These are phyloP conservation scores for Hydrocynus forskahlii DNA, from an alignment of 2,797 vertebrate species.

Conservation along the genomic window DNA sequence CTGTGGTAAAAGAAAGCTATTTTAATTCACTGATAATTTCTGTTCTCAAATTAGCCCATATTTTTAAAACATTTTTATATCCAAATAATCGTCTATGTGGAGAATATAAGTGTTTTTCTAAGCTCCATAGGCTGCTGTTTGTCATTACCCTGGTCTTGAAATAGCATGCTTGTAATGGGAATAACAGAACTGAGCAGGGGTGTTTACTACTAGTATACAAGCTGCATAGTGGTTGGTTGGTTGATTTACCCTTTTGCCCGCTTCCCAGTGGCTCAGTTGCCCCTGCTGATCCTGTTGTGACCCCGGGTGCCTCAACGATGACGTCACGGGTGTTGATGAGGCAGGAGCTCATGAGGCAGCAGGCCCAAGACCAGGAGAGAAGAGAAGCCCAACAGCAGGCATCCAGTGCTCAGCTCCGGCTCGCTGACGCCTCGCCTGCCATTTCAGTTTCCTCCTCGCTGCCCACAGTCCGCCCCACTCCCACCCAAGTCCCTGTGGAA, in stretches of 20 bases:
- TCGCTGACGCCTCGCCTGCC: slow-evolving; percentile 73
- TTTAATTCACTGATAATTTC: not conserved
- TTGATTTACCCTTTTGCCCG: slow-evolving; percentile 10
- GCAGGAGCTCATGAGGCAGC: slow-evolving; percentile 90
- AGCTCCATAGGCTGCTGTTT: not conserved
- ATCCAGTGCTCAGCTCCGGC: slow-evolving; percentile 66
- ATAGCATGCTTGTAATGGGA: not conserved
- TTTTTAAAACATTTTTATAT: not conserved
- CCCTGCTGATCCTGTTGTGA: slow-evolving; percentile 44
- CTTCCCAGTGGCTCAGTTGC: slow-evolving; percentile 54
- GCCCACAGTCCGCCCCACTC: slow-evolving; percentile 64
- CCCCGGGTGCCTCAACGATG: slow-evolving; percentile 57
- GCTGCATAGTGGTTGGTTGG: slow-evolving; percentile 1
- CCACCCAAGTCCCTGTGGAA: slow-evolving; percentile 88
- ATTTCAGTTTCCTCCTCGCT: slow-evolving; percentile 74
- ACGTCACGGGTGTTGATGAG: slow-evolving; percentile 80
- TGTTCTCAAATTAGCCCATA: not conserved
- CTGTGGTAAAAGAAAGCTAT: not conserved
- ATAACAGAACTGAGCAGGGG: not conserved
- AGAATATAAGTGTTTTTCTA: no score
- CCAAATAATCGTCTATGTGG: not conserved
- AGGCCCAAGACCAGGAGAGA: slow-evolving; percentile 87
- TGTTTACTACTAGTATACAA: not conserved
- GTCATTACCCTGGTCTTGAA: no score
- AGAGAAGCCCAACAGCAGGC: slow-evolving; percentile 80